phyloP scores from a whole-genome alignment of 2,888 invertebrate species.

The Clistopyga incitator region DNA sequence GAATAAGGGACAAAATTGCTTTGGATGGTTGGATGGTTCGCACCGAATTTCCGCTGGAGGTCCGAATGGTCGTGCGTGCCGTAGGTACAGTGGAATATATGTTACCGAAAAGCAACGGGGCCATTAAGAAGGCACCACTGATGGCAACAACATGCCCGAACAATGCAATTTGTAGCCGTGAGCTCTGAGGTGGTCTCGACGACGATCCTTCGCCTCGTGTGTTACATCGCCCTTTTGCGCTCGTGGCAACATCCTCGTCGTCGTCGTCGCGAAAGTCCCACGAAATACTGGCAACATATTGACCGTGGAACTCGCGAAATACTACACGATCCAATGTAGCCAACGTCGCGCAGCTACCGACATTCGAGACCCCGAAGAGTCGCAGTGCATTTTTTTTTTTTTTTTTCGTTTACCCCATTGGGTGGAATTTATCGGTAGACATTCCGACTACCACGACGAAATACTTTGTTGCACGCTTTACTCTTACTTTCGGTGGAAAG shows the following conservation, averaged over 20 bases:
- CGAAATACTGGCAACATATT: conserved; percentile 75
- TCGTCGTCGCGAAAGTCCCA: conserved; percentile 61
- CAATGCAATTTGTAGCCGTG: conserved; percentile 80
- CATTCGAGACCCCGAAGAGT: conserved; percentile 67
- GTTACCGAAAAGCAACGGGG: conserved; percentile 60
- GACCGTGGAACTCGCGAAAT: conserved; percentile 72
- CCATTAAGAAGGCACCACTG: conserved; percentile 74
- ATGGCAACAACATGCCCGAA: conserved; percentile 74
- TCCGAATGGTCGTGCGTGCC: conserved; percentile 22
- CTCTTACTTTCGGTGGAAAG: conserved; percentile 39
- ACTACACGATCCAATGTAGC: conserved; percentile 72
- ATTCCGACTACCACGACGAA: conserved; percentile 70
- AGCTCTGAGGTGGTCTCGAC: conserved; percentile 71
- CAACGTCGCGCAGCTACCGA: conserved; percentile 70
- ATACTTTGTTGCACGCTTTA: conserved; percentile 66
- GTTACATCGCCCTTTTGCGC: conserved; percentile 58
- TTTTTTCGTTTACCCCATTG: conserved; percentile 68
- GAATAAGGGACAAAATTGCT: conserved; percentile 3
- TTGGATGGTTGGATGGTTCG: conserved; percentile 14
- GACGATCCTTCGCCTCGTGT: conserved; percentile 66
- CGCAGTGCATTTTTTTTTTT: conserved; percentile 55
- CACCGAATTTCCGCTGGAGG: conserved; percentile 37
- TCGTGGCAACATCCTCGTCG: conserved; percentile 53
- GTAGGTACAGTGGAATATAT: conserved; percentile 51
- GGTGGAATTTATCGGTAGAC: conserved; percentile 74